Evolutionary conservation across 2,888 invertebrate genomes (phyloP).

Genomic region (Drosophila buzzatii): DNA sequence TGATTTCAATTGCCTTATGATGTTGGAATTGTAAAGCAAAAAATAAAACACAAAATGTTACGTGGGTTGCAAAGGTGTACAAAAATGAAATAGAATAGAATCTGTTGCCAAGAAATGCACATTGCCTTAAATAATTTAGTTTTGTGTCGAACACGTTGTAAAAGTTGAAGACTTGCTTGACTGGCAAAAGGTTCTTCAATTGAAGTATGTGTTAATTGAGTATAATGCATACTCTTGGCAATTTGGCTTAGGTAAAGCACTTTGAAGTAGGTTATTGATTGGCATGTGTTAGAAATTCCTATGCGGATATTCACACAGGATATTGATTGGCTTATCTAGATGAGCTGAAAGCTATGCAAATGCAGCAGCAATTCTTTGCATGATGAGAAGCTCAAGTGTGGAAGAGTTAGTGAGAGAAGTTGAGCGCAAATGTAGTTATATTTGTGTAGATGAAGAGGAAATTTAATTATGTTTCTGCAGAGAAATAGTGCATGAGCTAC

Average conservation of each 20-base stretch:
- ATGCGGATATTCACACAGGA: conserved; percentile 1
- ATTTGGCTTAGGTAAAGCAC: background rate
- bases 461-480: background rate
- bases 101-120: background rate
- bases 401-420: background rate
- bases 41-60: conserved; percentile 4
- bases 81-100: conserved; percentile 1
- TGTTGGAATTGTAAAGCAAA: conserved; percentile 37
- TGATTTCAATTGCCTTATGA: conserved; percentile 73
- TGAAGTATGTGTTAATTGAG: conserved; percentile 1
- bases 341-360: background rate
- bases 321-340: background rate
- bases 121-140: conserved; percentile 51
- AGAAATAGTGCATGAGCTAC: background rate
- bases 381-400: background rate
- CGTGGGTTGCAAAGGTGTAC: conserved; percentile 1
- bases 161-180: background rate
- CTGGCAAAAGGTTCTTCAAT: background rate
- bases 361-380: background rate
- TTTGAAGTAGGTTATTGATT: background rate
- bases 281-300: background rate
- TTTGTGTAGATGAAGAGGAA: background rate
- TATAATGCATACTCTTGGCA: background rate
- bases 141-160: conserved; percentile 22
- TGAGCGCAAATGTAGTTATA: too few relatives aligned